Base-by-base conservation (phyloP, 2,888 invertebrate species). In the Dilophus febrilis region DNA sequence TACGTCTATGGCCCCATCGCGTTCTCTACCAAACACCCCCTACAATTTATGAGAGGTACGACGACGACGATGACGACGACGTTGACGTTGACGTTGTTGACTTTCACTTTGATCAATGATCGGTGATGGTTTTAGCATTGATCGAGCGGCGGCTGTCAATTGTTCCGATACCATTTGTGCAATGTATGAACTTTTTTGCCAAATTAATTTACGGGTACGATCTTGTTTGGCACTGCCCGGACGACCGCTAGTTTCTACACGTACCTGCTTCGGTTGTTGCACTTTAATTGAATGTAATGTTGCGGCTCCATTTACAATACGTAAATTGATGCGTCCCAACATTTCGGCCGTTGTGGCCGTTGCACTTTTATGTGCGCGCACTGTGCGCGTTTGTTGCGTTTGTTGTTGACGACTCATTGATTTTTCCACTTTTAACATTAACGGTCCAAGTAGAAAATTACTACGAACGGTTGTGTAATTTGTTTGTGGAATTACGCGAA, bases 281-380 rank as follows among this genome's bases (percentile, higher is more conserved):
- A 87, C 86, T 55, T 78, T 77, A 50, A 87, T 86, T 29, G 83
- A 79, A 58, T 85, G 83, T 42, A 87, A 61, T 12, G 83, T 79
- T 28, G 86, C 85, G n/a, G 77, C 76, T 46, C 84, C 79, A 53
- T 81, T 77, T 48, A 81, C 68, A 34, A 87, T 77, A 49, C 78
- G 69, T 46, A 87, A 65, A 51, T 75, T 84, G 42, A 87, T 64
- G 58, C 77, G 77, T 26, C 86, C 86, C 38, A 72, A 70, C 84
- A 87, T 85, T 64, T 86, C 85, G 2, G 82, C 83, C 2, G 86
- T 87, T 3, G 84, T 84, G 0, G 86, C 86, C 1, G 85, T 86
- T 2, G 87, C 87, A 48, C 83, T 85, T 57, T 85, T 77, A n/a
- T n/a, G n/a, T n/a, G n/a, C n/a, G n/a, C n/a, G n/a, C n/a, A n/a